Conservation (phyloP, 1,140 invertebrate species). For the Pseudoatta argentina region DNA sequence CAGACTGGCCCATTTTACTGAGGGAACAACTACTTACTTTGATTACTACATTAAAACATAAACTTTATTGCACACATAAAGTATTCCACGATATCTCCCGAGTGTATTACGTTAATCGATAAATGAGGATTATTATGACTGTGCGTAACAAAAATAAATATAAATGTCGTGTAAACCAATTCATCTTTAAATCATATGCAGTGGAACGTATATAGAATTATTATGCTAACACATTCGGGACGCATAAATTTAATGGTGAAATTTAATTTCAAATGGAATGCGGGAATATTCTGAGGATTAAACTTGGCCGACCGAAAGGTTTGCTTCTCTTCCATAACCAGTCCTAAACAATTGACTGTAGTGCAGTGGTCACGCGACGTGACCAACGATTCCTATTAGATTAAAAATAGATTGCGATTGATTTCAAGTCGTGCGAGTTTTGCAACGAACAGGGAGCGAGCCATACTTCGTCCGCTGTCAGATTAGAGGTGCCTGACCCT, state of each 20-base stretch:
- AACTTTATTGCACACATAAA: conserved; percentile 46
- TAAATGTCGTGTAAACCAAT: neutral
- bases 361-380: conserved; percentile 13
- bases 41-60: conserved; percentile 21
- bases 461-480: conserved; percentile 43
- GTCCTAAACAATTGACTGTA: conserved; percentile 40
- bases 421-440: conserved; percentile 38
- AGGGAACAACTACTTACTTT: conserved; percentile 5
- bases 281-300: neutral
- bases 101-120: neutral
- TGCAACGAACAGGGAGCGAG: neutral
- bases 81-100: neutral
- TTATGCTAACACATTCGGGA: neutral
- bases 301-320: neutral
- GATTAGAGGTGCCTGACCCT: conserved; percentile 75
- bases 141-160: neutral
- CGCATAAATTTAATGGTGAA: neutral
- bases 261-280: neutral
- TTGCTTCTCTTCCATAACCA: conserved; percentile 14
- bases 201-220: neutral
- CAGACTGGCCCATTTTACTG: neutral
- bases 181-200: neutral
- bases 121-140: conserved; percentile 4
- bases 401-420: conserved; percentile 73
- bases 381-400: conserved; percentile 37